Evolutionary conservation across 2,113 vertebrate genomes (phyloP), one percentile per base, ranked within the genome.

Genomic region (Xyliphius kryptos): DNA sequence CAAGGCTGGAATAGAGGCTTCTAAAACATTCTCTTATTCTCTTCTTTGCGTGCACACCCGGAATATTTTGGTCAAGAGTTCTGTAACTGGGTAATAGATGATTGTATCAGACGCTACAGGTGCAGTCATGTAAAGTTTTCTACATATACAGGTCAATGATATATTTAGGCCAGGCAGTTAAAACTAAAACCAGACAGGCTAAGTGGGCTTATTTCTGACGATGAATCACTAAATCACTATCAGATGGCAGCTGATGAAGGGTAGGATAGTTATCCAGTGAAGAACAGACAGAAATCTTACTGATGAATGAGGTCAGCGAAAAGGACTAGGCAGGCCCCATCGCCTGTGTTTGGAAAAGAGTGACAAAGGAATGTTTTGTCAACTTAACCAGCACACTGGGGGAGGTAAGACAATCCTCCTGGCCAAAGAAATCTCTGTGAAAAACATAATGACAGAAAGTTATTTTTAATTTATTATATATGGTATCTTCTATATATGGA

Each of bases 271-370:
- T 59, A 11, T 43, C 46, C 38, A 59, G 46, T 26, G 16, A 59
- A 19, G 70, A 77, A 76, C 76, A 73, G 73, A 70, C 67, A 74
- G 68, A 54, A 67, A 55, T 54, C 63, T 47, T 58, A 66, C 57
- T 52, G 66, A 57, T 21, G 26, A 55, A 61, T 68, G 62, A 71
- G 74, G 62, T 63, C 48, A 74, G 68, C 22, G 26, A 21, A 67
- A 70, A 54, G 37, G 38, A 22, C 37, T 20, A 43, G 40, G 43
- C 22, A 62, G 55, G 40, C 43, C 52, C 44, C 17, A 20, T 15
- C 48, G 63, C 49, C 51, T 44, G 41, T 20, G 9, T n/a, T 67
- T 22, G 48, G 53, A 75, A 53, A 70, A 63, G 67, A 49, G 53
- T 26, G 38, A 11, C 21, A 19, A 40, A 41, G 64, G 62, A 71